Conservation (phyloP, 2,113 vertebrate species). For the Nothobranchius furzeri region DNA sequence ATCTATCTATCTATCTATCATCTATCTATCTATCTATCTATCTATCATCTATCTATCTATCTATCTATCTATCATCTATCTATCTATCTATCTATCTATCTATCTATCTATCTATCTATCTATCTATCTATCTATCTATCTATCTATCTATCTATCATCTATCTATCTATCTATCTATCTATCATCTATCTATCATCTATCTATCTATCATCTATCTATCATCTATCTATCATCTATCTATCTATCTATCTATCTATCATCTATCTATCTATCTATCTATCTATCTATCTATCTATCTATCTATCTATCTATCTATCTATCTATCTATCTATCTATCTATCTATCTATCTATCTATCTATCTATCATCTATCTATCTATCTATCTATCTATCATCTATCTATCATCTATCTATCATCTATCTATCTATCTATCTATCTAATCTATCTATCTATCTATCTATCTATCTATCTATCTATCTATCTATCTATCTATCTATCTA, state of each 20-base stretch:
- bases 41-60: background rate
- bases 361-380: conserved; percentile 3
- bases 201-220: conserved; percentile 37
- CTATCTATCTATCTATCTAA: background rate
- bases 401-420: background rate
- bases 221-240: no score
- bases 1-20: no score
- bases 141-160: background rate
- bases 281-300: no score
- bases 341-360: conserved; percentile 8
- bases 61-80: background rate
- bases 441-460: no score
- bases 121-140: conserved; percentile 2
- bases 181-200: no score
- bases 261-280: no score
- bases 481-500: conserved; percentile 23
- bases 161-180: background rate
- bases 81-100: conserved; percentile 8
- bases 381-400: conserved; percentile 2
- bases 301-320: background rate
- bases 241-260: no score
- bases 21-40: no score
- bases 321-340: conserved; percentile 1
- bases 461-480: no score
- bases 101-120: conserved; percentile 4